Evolutionary conservation across 1,140 invertebrate species (phyloP), one percentile per base, ranked within the genome.

Genomic region (Pogonus chalceus): DNA sequence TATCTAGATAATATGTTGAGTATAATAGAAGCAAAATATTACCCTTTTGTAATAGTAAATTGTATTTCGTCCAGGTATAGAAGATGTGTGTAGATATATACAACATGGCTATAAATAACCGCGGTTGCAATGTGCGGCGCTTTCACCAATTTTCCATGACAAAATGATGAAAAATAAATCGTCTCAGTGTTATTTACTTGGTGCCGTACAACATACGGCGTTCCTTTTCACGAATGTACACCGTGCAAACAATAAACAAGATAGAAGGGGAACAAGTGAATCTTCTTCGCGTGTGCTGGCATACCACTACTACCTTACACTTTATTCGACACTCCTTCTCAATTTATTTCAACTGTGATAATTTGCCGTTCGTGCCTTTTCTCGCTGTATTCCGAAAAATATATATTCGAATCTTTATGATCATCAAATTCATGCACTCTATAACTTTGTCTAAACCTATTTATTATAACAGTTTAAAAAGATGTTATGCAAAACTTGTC

Each of bases 161-260:
- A 43, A 43, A 43, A 43, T 43, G 37, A 43, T 43, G 37, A 43
- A 43, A 43, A 43, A 43, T 43, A 43, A 43, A 43, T 43, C 37
- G 37, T 43, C 4, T 3, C 37, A 16, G 7, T 18, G 37, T 43
- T 43, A 43, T 43, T 43, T 43, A 43, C 37, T 12, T n/a, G n/a
- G n/a, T n/a, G n/a, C n/a, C n/a, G n/a, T n/a, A n/a, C n/a, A n/a
- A n/a, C n/a, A n/a, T 16, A 18, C 37, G 37, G 37, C 18, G 37
- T 43, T 43, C 37, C 37, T 43, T 31, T 43, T 43, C 37, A 43
- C 37, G 37, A 43, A 43, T 43, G 37, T 43, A 43, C 37, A 43
- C 37, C 37, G 4, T 43, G 37, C 37, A 43, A 43, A 43, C 37
- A 43, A 43, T 43, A 43, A 43, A 43, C 7, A 9, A 31, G 26